Percentiles rank a stretch among this genome's conserved stretches.
These are phyloP conservation scores for Morelia viridis DNA, from an alignment of 2,797 vertebrate species.

Conservation along the genomic window DNA sequence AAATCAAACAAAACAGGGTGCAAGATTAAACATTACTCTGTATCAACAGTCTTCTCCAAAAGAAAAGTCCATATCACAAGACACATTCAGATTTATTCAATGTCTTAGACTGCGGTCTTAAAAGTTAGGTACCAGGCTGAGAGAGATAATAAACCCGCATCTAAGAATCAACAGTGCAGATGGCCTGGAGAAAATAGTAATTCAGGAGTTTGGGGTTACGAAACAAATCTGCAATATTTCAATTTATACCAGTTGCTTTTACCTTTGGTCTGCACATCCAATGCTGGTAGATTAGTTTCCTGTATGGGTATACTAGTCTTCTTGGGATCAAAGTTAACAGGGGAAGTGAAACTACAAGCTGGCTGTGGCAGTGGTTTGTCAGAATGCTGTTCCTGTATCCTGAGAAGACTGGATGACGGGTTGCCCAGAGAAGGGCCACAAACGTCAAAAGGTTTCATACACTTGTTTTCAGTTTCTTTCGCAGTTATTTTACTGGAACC, in stretches of 20 bases:
- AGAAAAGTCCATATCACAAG: background rate
- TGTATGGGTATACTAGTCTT: slow-evolving; percentile 55
- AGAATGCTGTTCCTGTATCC: slow-evolving; percentile 49
- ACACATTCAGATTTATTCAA: background rate
- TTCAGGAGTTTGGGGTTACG: background rate
- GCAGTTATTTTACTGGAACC: slow-evolving; percentile 65
- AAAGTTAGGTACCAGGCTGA: background rate
- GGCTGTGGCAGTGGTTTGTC: slow-evolving; percentile 35
- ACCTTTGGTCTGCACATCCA: slow-evolving; percentile 67
- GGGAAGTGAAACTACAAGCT: slow-evolving; percentile 22
- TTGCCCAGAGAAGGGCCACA: slow-evolving; percentile 40
- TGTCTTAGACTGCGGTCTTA: background rate
- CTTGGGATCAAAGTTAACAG: slow-evolving; percentile 52
- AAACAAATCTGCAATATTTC: background rate
- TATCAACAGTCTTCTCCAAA: background rate
- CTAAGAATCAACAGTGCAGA: background rate
- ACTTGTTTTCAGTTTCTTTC: slow-evolving; percentile 61
- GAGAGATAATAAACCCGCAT: background rate
- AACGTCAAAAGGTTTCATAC: slow-evolving; percentile 62
- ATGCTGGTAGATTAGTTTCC: slow-evolving; percentile 52
- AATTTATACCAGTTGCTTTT: slow-evolving; percentile 27
- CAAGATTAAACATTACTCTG: background rate
- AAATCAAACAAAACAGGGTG: slow-evolving; percentile 58
- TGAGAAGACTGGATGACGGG: slow-evolving; percentile 43
- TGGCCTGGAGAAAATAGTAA: background rate